phyloP scores from a whole-genome alignment of 2,888 invertebrate species.

The Machimus atricapillus region DNA sequence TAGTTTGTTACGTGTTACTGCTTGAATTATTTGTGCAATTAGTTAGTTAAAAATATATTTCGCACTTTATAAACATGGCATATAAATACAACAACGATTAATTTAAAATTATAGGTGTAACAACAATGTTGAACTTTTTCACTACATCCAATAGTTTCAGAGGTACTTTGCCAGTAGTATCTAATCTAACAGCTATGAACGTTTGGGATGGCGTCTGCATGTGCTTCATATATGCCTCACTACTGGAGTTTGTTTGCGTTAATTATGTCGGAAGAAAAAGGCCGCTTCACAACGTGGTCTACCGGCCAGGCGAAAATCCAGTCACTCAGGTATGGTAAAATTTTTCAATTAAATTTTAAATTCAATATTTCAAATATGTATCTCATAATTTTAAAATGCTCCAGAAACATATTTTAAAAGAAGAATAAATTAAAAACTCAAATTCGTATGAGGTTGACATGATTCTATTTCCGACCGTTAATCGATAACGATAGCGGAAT shows the following conservation, averaged over 20 bases:
- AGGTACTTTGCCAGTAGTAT: conserved; percentile 90
- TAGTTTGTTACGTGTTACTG: background rate
- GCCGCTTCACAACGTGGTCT: conserved; percentile 87
- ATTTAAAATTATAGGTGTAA: conserved; percentile 74
- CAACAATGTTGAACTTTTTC: conserved; percentile 98
- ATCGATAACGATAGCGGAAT: background rate
- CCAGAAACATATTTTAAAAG: background rate
- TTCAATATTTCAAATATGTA: background rate
- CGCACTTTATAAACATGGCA: conserved; percentile 2
- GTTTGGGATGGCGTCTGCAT: conserved; percentile 97
- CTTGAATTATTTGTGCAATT: background rate
- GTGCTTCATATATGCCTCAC: conserved; percentile 95
- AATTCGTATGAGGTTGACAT: background rate
- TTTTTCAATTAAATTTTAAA: background rate
- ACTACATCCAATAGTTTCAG: conserved; percentile 93
- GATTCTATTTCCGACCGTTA: background rate
- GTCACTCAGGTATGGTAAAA: conserved; percentile 78
- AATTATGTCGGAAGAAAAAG: conserved; percentile 93
- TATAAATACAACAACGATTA: background rate
- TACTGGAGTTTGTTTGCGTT: conserved; percentile 93
- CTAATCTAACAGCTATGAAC: conserved; percentile 94
- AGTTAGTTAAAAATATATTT: background rate
- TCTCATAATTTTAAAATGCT: background rate
- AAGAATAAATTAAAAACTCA: background rate
- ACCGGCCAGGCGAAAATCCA: conserved; percentile 88